Percentiles rank a stretch among this genome's conserved stretches.
phyloP scores from a whole-genome alignment of 1,140 invertebrate genomes.

The Aphaenogaster ashmeadi region DNA sequence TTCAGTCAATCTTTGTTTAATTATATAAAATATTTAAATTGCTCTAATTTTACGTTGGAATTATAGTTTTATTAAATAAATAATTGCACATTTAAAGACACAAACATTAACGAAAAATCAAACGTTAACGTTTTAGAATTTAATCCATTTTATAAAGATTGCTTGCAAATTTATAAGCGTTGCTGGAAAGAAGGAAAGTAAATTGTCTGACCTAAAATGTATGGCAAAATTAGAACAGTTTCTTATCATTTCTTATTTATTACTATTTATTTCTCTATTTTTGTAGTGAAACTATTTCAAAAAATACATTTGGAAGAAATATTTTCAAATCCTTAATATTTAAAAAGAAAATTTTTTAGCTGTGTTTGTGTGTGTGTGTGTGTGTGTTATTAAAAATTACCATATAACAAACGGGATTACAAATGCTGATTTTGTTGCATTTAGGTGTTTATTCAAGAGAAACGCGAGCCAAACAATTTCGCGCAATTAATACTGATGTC shows the following conservation, averaged over 20 bases:
- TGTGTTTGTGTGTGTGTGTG: not conserved
- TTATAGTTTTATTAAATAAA: not conserved
- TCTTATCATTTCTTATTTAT: not conserved
- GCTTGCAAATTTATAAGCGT: not conserved
- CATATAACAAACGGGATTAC: not conserved
- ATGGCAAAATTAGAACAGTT: not conserved
- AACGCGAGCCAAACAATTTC: slow-evolving; percentile 32
- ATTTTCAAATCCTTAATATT: not conserved
- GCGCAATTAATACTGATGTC: slow-evolving; percentile 69
- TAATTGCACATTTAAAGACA: not conserved
- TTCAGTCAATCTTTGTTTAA: slow-evolving; percentile 19
- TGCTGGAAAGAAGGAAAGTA: not conserved
- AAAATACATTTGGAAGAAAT: not conserved
- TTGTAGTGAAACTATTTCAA: slow-evolving; percentile 14
- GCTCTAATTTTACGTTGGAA: not conserved
- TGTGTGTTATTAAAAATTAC: not conserved
- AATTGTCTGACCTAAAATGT: not conserved
- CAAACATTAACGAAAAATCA: not conserved
- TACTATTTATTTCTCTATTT: not conserved
- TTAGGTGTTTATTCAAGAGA: not conserved
- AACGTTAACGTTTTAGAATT: not conserved
- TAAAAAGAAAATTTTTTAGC: not conserved
- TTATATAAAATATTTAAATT: not conserved
- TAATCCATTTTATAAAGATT: not conserved
- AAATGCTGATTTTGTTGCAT: not conserved